phyloP scores from a whole-genome alignment of 1,140 invertebrate genomes.

The Triops longicaudatus region DNA sequence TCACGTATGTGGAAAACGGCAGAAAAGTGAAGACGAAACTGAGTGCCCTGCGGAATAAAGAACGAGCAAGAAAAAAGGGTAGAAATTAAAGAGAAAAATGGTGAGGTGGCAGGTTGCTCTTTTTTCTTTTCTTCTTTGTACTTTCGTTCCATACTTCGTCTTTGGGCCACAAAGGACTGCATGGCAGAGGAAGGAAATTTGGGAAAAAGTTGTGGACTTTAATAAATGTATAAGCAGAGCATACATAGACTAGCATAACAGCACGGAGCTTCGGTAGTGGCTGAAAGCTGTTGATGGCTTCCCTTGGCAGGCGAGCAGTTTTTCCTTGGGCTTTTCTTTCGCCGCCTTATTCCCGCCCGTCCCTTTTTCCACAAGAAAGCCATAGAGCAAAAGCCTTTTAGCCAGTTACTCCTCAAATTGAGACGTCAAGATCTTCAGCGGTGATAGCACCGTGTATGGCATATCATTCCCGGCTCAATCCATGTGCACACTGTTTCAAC shows the following conservation, averaged over 20 bases:
- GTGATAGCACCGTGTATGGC: conserved; percentile 9
- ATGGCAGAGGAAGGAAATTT: background rate
- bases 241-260: background rate
- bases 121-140: conserved; percentile 16
- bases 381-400: conserved; percentile 15
- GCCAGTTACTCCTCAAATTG: conserved; percentile 11
- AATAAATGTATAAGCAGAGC: conserved; percentile 12
- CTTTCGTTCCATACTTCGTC: too few species aligned
- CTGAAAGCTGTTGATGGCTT: conserved; percentile 11
- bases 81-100: conserved; percentile 13
- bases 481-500: background rate
- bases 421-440: conserved; percentile 1
- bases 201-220: background rate
- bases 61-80: background rate
- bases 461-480: conserved; percentile 14
- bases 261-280: background rate
- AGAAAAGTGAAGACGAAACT: background rate
- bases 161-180: background rate
- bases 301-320: background rate
- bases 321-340: background rate
- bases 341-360: conserved; percentile 2
- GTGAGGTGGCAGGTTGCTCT: background rate
- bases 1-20: background rate
- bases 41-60: background rate
- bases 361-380: conserved; percentile 5